These are phyloP conservation scores for Ecdyonurus torrentis DNA, from an alignment of 2,888 invertebrate species.

Conservation along the genomic window DNA sequence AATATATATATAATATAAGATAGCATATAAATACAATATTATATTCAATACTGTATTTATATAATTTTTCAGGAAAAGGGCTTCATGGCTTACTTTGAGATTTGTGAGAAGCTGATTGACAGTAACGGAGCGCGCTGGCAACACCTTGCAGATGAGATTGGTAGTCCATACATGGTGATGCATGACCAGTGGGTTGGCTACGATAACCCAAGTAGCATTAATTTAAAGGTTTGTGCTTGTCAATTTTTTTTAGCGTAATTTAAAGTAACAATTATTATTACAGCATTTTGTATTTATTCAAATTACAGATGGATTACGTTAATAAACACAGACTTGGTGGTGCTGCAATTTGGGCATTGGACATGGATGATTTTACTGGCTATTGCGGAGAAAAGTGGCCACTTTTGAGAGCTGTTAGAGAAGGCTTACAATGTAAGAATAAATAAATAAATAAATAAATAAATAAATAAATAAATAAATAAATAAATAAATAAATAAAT, in stretches of 20 bases:
- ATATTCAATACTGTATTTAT: constrained; percentile 7
- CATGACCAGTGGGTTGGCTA: constrained; percentile 70
- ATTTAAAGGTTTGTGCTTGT: constrained; percentile 37
- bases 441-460: no score
- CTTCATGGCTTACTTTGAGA: constrained; percentile 55
- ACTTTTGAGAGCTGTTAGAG: constrained; percentile 40
- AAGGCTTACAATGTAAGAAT: constrained; percentile 32
- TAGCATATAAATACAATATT: neutral
- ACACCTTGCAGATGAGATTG: constrained; percentile 38
- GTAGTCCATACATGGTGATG: constrained; percentile 44
- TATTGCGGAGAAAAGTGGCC: constrained; percentile 57
- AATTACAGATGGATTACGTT: constrained; percentile 40
- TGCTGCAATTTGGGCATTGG: constrained; percentile 50
- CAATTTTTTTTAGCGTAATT: neutral
- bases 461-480: no score
- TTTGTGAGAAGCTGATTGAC: constrained; percentile 33
- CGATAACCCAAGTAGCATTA: constrained; percentile 48
- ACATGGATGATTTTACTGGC: constrained; percentile 60
- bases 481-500: no score
- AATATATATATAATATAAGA: neutral
- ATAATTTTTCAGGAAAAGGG: constrained; percentile 36
- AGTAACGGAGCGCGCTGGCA: constrained; percentile 32
- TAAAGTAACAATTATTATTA: neutral
- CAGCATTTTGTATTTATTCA: neutral
- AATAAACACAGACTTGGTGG: constrained; percentile 39